A percentile compares a stretch with the other conserved stretches of the same genome.
Evolutionary conservation across 2,797 vertebrate species (phyloP).

Genomic region (Chelon labrosus): DNA sequence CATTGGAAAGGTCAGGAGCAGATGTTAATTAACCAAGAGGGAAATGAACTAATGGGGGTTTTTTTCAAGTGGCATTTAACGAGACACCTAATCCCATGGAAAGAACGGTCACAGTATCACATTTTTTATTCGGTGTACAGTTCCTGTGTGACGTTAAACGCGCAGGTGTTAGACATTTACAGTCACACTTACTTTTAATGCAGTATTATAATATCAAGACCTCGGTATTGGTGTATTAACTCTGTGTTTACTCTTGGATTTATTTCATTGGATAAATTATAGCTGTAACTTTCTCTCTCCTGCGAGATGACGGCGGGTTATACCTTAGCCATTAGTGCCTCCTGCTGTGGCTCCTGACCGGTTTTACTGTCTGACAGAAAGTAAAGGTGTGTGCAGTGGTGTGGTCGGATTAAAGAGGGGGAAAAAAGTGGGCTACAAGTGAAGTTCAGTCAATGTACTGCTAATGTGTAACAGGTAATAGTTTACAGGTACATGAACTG

Average conservation of each 20-base stretch:
- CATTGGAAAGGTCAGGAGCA: constrained; percentile 87
- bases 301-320: constrained; percentile 7
- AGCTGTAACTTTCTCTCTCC: background rate
- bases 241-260: background rate
- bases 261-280: background rate
- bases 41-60: constrained; percentile 88
- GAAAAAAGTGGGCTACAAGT: background rate
- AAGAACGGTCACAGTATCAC: constrained; percentile 70
- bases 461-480: too few species aligned
- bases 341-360: constrained; percentile 54
- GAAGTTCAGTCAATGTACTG: background rate
- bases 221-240: background rate
- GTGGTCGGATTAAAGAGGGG: background rate
- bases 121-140: constrained; percentile 67
- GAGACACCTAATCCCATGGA: constrained; percentile 78
- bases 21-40: constrained; percentile 91
- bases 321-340: constrained; percentile 54
- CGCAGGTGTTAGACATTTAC: constrained; percentile 18
- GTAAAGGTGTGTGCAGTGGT: background rate
- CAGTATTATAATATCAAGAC: background rate
- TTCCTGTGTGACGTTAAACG: constrained; percentile 37
- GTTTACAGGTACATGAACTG: too few species aligned
- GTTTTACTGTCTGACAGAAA: constrained; percentile 7
- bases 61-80: constrained; percentile 87
- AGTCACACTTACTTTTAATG: background rate